phyloP scores from a whole-genome alignment of 2,797 vertebrate species.

The Eulemur mongoz region DNA sequence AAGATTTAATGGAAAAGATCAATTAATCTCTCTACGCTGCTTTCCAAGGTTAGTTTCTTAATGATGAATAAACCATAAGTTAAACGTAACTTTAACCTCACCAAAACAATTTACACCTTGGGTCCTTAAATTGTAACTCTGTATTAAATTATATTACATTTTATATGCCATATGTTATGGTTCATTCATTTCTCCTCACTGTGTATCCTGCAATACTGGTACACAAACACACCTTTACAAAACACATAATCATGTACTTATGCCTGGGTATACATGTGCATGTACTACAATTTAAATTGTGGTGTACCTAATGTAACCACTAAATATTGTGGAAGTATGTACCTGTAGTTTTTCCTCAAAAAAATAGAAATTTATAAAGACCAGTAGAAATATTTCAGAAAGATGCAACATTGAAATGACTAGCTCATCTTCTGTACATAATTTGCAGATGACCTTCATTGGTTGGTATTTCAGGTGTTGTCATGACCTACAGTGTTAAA shows the following conservation, averaged over 20 bases:
- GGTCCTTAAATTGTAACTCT: constrained; percentile 46
- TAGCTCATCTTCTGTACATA: background rate
- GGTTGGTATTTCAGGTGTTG: background rate
- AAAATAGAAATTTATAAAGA: background rate
- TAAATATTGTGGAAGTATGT: constrained; percentile 39
- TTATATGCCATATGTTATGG: constrained; percentile 39
- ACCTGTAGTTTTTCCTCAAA: constrained; percentile 1
- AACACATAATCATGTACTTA: background rate
- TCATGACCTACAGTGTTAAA: background rate
- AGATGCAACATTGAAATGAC: background rate
- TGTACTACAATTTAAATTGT: background rate
- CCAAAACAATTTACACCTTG: constrained; percentile 39
- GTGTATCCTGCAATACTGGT: constrained; percentile 8
- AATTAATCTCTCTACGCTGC: constrained; percentile 81
- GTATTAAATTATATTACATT: constrained; percentile 63
- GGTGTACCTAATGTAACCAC: background rate
- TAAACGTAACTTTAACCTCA: constrained; percentile 67
- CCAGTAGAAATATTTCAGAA: constrained; percentile 14
- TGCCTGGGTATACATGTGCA: background rate
- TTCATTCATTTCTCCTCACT: constrained; percentile 32
- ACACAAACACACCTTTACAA: background rate
- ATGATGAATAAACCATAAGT: constrained; percentile 69
- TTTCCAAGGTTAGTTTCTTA: constrained; percentile 78
- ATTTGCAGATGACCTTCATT: background rate
- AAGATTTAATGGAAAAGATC: constrained; percentile 77